Conservation (phyloP, 2,888 invertebrate species). For the Oscheius myriophilus region DNA sequence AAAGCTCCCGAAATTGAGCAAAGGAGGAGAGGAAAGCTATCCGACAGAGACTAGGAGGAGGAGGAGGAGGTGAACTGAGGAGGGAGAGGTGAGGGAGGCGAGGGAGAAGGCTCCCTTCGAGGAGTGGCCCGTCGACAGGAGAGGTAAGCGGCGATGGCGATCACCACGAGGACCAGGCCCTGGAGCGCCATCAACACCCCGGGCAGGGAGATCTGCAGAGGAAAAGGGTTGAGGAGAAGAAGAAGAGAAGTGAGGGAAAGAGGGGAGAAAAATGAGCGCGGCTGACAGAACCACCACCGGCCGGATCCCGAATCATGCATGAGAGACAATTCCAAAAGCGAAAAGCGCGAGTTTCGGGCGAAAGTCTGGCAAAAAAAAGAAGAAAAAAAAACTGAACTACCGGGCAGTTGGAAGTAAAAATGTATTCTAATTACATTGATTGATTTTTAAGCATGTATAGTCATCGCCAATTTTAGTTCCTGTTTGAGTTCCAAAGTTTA, state of each 20-base stretch:
- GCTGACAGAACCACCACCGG: too few relatives aligned
- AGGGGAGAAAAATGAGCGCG: too few relatives aligned
- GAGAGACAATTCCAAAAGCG: neutral
- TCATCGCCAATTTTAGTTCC: too few relatives aligned
- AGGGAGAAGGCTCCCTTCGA: slow-evolving; percentile 6
- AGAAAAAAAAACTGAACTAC: too few relatives aligned
- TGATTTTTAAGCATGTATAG: too few relatives aligned
- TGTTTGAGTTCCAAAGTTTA: too few relatives aligned
- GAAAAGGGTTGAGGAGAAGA: neutral
- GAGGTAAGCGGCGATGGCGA: slow-evolving; percentile 37
- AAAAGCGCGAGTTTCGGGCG: neutral
- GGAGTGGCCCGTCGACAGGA: slow-evolving; percentile 34
- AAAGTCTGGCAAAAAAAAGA: too few relatives aligned
- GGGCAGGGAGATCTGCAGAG: slow-evolving; percentile 55
- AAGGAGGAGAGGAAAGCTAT: neutral
- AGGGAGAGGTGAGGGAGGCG: neutral
- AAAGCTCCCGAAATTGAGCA: neutral
- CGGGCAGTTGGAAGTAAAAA: too few relatives aligned
- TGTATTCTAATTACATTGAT: too few relatives aligned
- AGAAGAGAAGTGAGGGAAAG: too few relatives aligned
- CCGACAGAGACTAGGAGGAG: neutral
- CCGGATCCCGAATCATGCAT: neutral
- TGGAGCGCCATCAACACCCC: slow-evolving; percentile 48
- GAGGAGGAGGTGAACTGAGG: slow-evolving; percentile 5
- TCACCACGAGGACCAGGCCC: slow-evolving; percentile 45